Evolutionary conservation across 2,888 invertebrate genomes (phyloP).

Genomic region (Adela reaumurella): DNA sequence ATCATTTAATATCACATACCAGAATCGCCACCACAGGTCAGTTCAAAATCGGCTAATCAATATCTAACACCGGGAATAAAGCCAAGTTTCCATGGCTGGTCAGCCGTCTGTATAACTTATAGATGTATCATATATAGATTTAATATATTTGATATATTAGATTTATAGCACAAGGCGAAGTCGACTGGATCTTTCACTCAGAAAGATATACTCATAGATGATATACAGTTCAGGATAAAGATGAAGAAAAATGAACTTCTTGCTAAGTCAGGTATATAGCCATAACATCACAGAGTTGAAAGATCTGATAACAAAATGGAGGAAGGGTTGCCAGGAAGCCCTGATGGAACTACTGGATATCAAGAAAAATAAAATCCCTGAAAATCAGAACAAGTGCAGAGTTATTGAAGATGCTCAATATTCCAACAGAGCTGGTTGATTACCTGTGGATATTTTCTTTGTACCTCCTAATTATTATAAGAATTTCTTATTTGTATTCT

Average conservation of each 20-base stretch:
- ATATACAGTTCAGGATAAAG: constrained; percentile 34
- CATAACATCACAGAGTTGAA: constrained; percentile 46
- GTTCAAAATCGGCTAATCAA: too few relatives aligned
- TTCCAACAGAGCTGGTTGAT: constrained; percentile 41
- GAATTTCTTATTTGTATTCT: constrained; percentile 1
- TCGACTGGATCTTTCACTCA: constrained; percentile 45
- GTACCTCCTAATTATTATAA: constrained; percentile 27
- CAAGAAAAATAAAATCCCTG: constrained; percentile 36
- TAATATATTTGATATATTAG: too few relatives aligned
- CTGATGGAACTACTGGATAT: constrained; percentile 43
- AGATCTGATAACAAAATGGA: constrained; percentile 49
- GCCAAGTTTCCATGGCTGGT: too few relatives aligned
- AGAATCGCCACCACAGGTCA: too few relatives aligned
- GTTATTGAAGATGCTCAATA: constrained; percentile 44
- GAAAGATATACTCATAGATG: constrained; percentile 40
- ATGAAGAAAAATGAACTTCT: constrained; percentile 36
- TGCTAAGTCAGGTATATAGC: constrained; percentile 28
- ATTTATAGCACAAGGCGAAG: constrained; percentile 35
- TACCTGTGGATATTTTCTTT: constrained; percentile 50
- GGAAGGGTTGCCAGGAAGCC: constrained; percentile 50
- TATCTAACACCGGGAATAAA: too few relatives aligned
- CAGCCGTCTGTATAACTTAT: too few relatives aligned
- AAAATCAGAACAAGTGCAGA: constrained; percentile 35
- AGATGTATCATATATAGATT: too few relatives aligned
- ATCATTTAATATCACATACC: too few relatives aligned